A percentile compares a stretch with the other conserved stretches of the same genome.
Evolutionary conservation across 2,888 invertebrate species (phyloP).

Genomic region (Xestia xanthographa): DNA sequence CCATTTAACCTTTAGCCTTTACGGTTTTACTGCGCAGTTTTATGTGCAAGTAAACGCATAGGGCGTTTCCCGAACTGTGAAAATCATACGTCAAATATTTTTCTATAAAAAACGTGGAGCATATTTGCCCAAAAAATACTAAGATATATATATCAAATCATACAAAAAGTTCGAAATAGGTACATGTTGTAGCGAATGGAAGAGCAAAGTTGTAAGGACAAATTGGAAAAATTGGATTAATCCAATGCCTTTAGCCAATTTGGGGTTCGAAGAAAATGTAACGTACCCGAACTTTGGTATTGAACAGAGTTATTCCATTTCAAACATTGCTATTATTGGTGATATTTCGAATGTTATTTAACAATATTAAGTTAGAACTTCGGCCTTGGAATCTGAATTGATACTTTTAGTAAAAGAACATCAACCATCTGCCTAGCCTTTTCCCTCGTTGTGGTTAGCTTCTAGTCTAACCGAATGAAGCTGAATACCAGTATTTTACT

Average conservation of each 20-base stretch:
- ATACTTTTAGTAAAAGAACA: background rate
- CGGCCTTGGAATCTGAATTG: background rate
- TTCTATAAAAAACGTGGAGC: background rate
- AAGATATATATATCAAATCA: slow-evolving; percentile 27
- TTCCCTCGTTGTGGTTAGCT: background rate
- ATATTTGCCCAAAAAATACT: slow-evolving; percentile 3
- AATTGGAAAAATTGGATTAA: slow-evolving; percentile 62
- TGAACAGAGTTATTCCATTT: slow-evolving; percentile 40
- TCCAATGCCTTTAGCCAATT: slow-evolving; percentile 50
- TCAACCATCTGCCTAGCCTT: background rate
- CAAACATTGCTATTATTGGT: slow-evolving; percentile 19
- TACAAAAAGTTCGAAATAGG: slow-evolving; percentile 27
- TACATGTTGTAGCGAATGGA: slow-evolving; percentile 38
- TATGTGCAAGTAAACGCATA: background rate
- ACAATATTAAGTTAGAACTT: slow-evolving; percentile 8
- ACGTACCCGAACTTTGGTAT: slow-evolving; percentile 32
- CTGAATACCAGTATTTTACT: background rate
- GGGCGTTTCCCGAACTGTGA: background rate
- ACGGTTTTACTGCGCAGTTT: background rate
- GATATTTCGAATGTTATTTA: slow-evolving; percentile 21
- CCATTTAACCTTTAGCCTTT: background rate
- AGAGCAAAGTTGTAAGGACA: slow-evolving; percentile 54
- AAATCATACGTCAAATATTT: background rate
- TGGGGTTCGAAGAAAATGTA: slow-evolving; percentile 45
- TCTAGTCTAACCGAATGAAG: background rate